phyloP scores from a whole-genome alignment of 2,888 invertebrate genomes.

The Platycheirus rosarum region DNA sequence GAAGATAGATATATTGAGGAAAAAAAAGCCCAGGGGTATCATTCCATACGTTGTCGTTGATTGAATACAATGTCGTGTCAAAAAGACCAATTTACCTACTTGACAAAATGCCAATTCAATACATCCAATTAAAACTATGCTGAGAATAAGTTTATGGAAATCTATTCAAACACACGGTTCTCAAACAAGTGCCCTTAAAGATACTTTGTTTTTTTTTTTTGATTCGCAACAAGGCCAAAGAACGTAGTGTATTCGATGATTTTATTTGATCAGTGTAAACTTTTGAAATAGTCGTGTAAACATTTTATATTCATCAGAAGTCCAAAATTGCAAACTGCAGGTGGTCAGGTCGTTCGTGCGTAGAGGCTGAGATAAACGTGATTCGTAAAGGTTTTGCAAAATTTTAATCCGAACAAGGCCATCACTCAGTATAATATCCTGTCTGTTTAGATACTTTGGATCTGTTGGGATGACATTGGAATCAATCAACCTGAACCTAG shows the following conservation, averaged over 20 bases:
- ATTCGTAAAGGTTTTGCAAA: slow-evolving; percentile 22
- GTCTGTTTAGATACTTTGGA: slow-evolving; percentile 2
- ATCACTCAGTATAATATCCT: slow-evolving; percentile 3
- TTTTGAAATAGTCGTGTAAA: slow-evolving; percentile 37
- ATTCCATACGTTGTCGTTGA: slow-evolving; percentile 21
- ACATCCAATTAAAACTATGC: slow-evolving; percentile 1
- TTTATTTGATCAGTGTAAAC: slow-evolving; percentile 48
- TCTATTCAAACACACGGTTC: slow-evolving; percentile 21
- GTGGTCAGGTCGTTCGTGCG: neutral
- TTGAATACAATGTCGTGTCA: slow-evolving; percentile 40
- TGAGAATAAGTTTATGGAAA: slow-evolving; percentile 25
- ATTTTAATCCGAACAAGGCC: slow-evolving; percentile 34
- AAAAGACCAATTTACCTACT: slow-evolving; percentile 22
- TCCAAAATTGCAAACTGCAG: slow-evolving; percentile 7
- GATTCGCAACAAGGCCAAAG: slow-evolving; percentile 26
- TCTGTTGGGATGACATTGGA: slow-evolving; percentile 35
- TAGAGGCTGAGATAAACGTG: slow-evolving; percentile 16
- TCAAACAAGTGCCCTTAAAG: slow-evolving; percentile 32
- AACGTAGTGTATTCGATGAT: slow-evolving; percentile 25
- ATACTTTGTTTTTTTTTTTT: slow-evolving; percentile 7
- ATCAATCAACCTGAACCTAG: slow-evolving; percentile 31
- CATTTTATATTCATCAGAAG: slow-evolving; percentile 10
- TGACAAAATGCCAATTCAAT: slow-evolving; percentile 49
- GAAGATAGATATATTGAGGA: neutral
- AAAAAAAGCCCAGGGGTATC: no score